Evolutionary conservation across 2,797 vertebrate species (phyloP).

Genomic region (Sparidentex hasta): DNA sequence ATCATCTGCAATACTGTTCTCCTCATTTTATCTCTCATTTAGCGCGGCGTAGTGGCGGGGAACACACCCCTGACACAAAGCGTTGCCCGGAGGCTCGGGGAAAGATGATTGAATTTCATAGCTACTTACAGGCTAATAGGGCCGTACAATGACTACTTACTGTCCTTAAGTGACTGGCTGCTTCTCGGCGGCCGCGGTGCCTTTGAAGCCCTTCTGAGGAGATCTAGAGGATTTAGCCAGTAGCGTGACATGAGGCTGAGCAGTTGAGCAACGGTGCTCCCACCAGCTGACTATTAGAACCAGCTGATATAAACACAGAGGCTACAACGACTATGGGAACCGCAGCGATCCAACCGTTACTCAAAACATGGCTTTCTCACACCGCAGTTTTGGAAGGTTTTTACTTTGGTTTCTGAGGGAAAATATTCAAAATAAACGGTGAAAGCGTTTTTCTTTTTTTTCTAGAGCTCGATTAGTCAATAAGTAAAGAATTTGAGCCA

Average conservation of each 20-base stretch:
- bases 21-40: constrained; percentile 67
- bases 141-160: constrained; percentile 79
- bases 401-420: constrained; percentile 4
- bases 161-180: constrained; percentile 82
- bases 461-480: background rate
- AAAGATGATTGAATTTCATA: constrained; percentile 88
- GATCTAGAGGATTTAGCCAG: constrained; percentile 82
- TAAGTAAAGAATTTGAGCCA: background rate
- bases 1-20: constrained; percentile 56
- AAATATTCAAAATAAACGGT: background rate
- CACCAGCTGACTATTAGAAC: constrained; percentile 81
- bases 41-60: constrained; percentile 39
- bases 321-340: constrained; percentile 57
- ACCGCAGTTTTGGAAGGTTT: constrained; percentile 18
- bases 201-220: constrained; percentile 79
- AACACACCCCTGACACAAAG: constrained; percentile 75
- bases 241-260: constrained; percentile 80
- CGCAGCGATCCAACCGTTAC: constrained; percentile 26
- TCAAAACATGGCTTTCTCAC: constrained; percentile 57
- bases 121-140: constrained; percentile 84
- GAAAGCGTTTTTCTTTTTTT: background rate
- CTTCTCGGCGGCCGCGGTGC: constrained; percentile 61
- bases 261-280: constrained; percentile 77
- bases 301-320: constrained; percentile 80
- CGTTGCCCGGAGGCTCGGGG: constrained; percentile 68